Conservation (phyloP, 2,888 invertebrate genomes). For the Diaphora mendica region DNA sequence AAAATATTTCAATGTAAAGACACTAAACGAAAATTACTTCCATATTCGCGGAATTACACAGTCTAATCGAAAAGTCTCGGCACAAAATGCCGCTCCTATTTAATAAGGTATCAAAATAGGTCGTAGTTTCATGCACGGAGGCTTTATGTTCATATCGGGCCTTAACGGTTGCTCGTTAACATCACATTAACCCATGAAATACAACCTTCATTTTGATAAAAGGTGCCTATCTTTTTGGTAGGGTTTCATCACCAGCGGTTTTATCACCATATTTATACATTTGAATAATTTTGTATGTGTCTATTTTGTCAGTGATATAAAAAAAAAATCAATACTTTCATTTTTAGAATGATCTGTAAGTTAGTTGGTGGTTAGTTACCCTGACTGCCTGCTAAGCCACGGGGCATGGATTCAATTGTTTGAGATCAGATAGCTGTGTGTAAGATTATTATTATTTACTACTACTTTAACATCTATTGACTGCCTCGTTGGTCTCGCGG, state of each 20-base stretch:
- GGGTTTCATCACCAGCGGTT: conserved; percentile 25
- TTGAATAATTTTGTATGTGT: neutral
- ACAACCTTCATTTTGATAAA: conserved; percentile 49
- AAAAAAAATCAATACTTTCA: too few species aligned
- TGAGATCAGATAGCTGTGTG: neutral
- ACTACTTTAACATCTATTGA: too few species aligned
- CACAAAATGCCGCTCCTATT: conserved; percentile 32
- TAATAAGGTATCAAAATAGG: conserved; percentile 47
- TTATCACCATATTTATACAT: neutral
- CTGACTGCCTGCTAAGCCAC: too few species aligned
- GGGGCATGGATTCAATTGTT: too few species aligned
- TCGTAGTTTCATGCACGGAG: conserved; percentile 37
- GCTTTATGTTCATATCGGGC: conserved; percentile 51
- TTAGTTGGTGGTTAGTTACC: too few species aligned
- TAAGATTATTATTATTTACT: neutral
- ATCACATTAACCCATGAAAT: conserved; percentile 60
- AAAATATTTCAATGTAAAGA: conserved; percentile 6
- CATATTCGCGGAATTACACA: conserved; percentile 6
- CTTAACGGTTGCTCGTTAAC: conserved; percentile 60
- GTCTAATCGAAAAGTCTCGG: conserved; percentile 20
- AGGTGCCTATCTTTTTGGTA: conserved; percentile 51
- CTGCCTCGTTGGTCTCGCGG: too few species aligned
- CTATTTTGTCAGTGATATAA: neutral
- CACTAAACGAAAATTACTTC: conserved; percentile 15
- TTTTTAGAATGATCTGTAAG: too few species aligned